Conservation (phyloP, 2,797 vertebrate genomes). For the Lepus townsendii region DNA sequence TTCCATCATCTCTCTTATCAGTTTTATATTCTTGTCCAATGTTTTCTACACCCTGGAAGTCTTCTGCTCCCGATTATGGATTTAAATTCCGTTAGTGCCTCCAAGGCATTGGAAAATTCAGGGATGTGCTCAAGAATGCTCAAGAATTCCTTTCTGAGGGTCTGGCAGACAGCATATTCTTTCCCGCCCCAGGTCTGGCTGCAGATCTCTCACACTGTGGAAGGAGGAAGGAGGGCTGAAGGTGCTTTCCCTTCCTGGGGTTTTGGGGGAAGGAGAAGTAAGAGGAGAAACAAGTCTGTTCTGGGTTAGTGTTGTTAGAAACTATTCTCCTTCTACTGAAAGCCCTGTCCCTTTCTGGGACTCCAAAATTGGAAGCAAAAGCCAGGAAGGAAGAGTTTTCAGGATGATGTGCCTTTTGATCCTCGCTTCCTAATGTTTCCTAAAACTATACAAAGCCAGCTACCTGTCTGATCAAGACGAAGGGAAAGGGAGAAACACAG, state of each 20-base stretch:
- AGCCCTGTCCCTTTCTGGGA: background rate
- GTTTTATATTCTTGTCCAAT: background rate
- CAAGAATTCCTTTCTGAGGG: background rate
- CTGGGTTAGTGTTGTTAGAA: background rate
- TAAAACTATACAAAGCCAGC: background rate
- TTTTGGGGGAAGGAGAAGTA: rapidly evolving
- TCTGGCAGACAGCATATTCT: background rate
- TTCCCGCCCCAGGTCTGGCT: background rate
- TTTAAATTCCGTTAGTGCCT: background rate
- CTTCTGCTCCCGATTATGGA: background rate
- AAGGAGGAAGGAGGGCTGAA: background rate
- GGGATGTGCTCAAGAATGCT: too few species aligned
- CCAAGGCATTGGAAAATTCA: background rate
- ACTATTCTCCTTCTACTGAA: background rate
- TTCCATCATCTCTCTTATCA: background rate
- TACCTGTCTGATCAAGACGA: background rate
- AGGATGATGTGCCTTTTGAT: background rate
- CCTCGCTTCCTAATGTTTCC: background rate
- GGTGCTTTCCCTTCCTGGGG: background rate
- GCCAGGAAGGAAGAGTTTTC: background rate
- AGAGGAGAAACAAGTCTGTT: background rate
- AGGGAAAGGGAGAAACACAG: background rate
- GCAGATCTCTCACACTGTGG: background rate
- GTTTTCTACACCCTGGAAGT: too few species aligned
- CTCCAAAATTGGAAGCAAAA: background rate